Conservation (phyloP, 1,140 invertebrate species). For the Amyelois transitella region DNA sequence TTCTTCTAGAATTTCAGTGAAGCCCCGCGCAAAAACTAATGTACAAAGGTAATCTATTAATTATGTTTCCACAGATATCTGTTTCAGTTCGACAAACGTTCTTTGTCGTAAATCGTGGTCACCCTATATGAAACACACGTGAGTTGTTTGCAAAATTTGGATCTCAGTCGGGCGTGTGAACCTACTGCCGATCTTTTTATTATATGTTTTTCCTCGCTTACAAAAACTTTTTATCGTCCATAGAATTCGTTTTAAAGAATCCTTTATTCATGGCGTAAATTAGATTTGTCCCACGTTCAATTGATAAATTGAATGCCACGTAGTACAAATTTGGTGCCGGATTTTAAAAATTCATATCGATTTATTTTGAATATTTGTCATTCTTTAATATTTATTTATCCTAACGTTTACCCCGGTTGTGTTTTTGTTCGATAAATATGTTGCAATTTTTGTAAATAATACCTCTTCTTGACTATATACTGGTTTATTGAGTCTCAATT, state of each 20-base stretch:
- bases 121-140: slow-evolving; percentile 40
- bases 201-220: slow-evolving; percentile 3
- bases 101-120: slow-evolving; percentile 13
- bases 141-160: slow-evolving; percentile 56
- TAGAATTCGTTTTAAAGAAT: neutral
- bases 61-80: too few species aligned
- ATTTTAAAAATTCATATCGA: neutral
- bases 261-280: neutral
- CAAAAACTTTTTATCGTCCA: slow-evolving; percentile 7
- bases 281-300: neutral
- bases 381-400: too few species aligned
- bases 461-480: too few species aligned
- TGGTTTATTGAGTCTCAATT: too few species aligned
- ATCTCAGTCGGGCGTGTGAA: slow-evolving; percentile 11
- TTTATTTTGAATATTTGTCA: neutral
- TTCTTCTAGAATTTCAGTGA: too few species aligned
- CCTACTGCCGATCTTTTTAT: slow-evolving; percentile 3
- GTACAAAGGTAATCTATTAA: too few species aligned
- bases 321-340: neutral
- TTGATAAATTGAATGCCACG: neutral
- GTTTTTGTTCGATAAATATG: too few species aligned
- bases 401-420: too few species aligned
- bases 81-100: neutral
- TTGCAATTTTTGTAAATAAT: too few species aligned
- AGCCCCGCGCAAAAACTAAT: too few species aligned